Evolutionary conservation across 1,140 invertebrate genomes (phyloP).

Genomic region (Hyles vespertilio): DNA sequence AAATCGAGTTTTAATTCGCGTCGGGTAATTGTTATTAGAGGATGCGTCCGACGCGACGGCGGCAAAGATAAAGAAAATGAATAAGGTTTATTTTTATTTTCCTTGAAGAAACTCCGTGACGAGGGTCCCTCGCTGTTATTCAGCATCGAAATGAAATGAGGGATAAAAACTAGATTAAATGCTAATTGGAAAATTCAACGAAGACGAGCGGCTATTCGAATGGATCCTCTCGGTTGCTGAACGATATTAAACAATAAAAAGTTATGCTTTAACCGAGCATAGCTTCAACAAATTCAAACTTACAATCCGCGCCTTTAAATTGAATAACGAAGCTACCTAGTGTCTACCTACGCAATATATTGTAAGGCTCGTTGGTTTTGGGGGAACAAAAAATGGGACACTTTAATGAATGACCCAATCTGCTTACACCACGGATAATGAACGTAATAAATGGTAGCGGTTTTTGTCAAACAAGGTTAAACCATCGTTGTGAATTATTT

Average conservation of each 20-base stretch:
- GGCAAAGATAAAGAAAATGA: constrained; percentile 45
- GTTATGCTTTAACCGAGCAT: too few species aligned
- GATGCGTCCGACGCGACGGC: constrained; percentile 31
- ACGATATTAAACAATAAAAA: constrained; percentile 28
- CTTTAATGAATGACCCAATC: too few species aligned
- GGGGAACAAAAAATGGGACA: too few species aligned
- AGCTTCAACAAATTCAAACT: too few species aligned
- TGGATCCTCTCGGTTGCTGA: constrained; percentile 24
- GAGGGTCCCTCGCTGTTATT: constrained; percentile 49
- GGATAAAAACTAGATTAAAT: constrained; percentile 61
- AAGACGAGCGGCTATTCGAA: constrained; percentile 26
- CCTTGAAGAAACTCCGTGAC: constrained; percentile 42
- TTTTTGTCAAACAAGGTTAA: too few species aligned
- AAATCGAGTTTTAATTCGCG: constrained; percentile 44
- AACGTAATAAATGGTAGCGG: too few species aligned
- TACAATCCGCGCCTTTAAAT: too few species aligned
- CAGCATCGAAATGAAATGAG: constrained; percentile 48
- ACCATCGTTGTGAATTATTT: too few species aligned
- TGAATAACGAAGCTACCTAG: too few species aligned
- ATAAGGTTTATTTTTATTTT: constrained; percentile 42
- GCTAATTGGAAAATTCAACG: constrained; percentile 51
- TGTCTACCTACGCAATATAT: too few species aligned
- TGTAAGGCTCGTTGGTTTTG: too few species aligned
- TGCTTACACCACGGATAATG: too few species aligned
- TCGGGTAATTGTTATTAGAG: constrained; percentile 45